Evolutionary conservation across 1,140 invertebrate genomes (phyloP).

Genomic region (Bilobella aurantiaca): DNA sequence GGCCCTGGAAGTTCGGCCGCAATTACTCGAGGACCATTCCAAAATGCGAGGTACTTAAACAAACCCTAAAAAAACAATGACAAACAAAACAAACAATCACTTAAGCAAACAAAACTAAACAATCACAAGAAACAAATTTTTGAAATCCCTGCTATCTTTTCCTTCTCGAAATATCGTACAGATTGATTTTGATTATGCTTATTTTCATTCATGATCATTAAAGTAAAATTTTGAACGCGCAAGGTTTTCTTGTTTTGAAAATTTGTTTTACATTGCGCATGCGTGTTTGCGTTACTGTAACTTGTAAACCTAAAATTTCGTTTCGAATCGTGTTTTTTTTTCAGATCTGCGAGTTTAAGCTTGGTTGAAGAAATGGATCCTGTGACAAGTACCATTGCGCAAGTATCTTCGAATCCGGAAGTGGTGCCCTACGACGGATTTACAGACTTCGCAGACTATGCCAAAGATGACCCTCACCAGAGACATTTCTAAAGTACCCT

Average conservation of each 20-base stretch:
- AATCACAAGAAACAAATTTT: too few species aligned
- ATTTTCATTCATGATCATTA: too few species aligned
- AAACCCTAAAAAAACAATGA: too few species aligned
- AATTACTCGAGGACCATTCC: conserved; percentile 11
- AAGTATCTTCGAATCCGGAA: not conserved
- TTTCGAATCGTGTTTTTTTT: not conserved
- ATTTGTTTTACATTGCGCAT: too few species aligned
- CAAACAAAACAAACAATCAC: too few species aligned
- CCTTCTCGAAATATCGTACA: too few species aligned
- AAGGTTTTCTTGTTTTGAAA: not conserved
- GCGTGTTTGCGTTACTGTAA: too few species aligned
- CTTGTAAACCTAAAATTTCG: too few species aligned
- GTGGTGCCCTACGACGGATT: conserved; percentile 11
- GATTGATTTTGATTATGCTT: too few species aligned
- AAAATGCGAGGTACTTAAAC: conserved; percentile 20
- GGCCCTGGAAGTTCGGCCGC: conserved; percentile 14
- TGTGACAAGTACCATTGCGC: not conserved
- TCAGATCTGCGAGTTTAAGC: conserved; percentile 19
- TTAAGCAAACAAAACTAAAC: too few species aligned
- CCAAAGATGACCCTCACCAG: conserved; percentile 4
- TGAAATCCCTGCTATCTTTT: too few species aligned
- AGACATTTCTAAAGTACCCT: too few species aligned
- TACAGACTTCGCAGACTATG: conserved; percentile 28
- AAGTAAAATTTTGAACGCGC: not conserved
- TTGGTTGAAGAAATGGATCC: conserved; percentile 29